Evolutionary conservation across 2,797 vertebrate genomes (phyloP).

Genomic region (Lithobates pipiens): DNA sequence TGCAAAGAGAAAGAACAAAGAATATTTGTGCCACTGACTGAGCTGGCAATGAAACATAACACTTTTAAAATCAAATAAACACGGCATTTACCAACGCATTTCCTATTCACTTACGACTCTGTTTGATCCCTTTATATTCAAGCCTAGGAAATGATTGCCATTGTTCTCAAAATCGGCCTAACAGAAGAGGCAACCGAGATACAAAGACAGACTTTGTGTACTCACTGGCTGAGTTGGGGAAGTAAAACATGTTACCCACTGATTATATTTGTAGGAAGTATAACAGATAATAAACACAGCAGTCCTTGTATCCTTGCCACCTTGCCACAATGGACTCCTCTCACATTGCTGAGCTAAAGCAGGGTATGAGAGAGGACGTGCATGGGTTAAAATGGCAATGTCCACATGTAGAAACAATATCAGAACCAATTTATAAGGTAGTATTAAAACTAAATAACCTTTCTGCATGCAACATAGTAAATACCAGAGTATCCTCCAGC

Average conservation of each 20-base stretch:
- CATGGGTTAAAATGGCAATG: not conserved
- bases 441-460: too few species aligned
- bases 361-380: not conserved
- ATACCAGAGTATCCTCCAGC: too few species aligned
- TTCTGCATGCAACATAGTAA: too few species aligned
- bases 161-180: conserved; percentile 24
- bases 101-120: conserved; percentile 27
- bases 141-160: conserved; percentile 9
- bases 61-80: conserved; percentile 16
- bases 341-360: not conserved
- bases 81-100: conserved; percentile 16
- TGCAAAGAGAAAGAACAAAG: conserved; percentile 5
- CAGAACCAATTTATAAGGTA: too few species aligned
- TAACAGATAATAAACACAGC: not conserved
- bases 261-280: not conserved
- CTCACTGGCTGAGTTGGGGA: not conserved
- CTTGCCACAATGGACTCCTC: not conserved
- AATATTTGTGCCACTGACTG: conserved; percentile 7
- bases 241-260: not conserved
- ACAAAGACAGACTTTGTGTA: conserved; percentile 16
- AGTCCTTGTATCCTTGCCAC: not conserved
- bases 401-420: not conserved
- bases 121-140: conserved; percentile 32
- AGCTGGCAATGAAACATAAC: conserved; percentile 17
- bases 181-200: not conserved